Conservation (phyloP, 2,888 invertebrate genomes). For the Dasypolia templi region DNA sequence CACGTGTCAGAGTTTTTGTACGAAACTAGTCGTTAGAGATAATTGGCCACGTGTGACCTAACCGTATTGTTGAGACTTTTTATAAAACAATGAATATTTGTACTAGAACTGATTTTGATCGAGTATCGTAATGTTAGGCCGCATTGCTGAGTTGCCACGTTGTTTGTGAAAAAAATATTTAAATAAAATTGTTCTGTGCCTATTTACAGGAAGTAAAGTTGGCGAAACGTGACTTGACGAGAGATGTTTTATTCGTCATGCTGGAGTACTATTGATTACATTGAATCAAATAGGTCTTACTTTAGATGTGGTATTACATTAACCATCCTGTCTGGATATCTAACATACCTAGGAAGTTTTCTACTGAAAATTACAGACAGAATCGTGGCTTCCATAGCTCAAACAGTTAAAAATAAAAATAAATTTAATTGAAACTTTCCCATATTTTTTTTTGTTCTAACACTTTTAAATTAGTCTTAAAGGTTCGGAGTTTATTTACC, state of each 20-base stretch:
- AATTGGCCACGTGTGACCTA: constrained; percentile 66
- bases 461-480: too few relatives aligned
- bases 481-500: background rate
- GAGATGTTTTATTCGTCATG: background rate
- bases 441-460: background rate
- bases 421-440: background rate
- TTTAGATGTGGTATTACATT: background rate
- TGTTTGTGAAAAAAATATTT: constrained; percentile 26
- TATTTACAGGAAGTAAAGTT: background rate
- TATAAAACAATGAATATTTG: constrained; percentile 38
- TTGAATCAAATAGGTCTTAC: background rate
- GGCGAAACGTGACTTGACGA: background rate
- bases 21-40: constrained; percentile 65
- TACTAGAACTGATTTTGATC: constrained; percentile 30
- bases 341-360: background rate
- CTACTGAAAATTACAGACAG: background rate
- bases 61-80: constrained; percentile 60
- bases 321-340: background rate
- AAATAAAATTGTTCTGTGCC: constrained; percentile 9
- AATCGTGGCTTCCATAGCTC: background rate
- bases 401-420: background rate
- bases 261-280: constrained; percentile 28
- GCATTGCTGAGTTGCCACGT: constrained; percentile 16
- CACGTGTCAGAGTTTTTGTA: constrained; percentile 67
- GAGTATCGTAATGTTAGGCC: constrained; percentile 33